Evolutionary conservation across 2,888 invertebrate species (phyloP).

Genomic region (Sphecodes monilicornis): DNA sequence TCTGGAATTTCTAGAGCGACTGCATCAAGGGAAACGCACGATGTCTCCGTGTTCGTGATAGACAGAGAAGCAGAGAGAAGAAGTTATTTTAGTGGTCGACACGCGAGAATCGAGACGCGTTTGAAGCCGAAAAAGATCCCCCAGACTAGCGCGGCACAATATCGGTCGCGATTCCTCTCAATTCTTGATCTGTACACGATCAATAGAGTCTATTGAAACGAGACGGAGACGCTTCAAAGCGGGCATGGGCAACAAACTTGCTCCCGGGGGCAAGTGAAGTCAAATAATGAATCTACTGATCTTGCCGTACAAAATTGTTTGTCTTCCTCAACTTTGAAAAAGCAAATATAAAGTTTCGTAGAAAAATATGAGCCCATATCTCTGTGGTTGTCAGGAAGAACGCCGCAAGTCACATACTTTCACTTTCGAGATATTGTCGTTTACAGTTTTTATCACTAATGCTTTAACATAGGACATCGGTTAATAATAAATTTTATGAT

Average conservation of each 20-base stretch:
- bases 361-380: no score
- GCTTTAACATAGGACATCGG: no score
- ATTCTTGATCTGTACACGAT: neutral
- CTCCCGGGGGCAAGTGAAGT: neutral
- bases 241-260: neutral
- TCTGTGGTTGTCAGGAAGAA: no score
- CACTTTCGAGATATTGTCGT: no score
- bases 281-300: neutral
- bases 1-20: conserved; percentile 26
- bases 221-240: neutral
- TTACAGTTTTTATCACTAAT: no score
- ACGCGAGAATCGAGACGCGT: neutral
- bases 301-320: neutral
- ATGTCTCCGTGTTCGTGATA: neutral
- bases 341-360: no score
- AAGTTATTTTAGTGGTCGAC: conserved; percentile 5
- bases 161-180: neutral
- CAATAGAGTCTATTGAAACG: neutral
- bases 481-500: no score
- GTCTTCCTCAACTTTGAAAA: no score
- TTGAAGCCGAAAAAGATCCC: neutral
- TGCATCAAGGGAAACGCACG: neutral
- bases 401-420: no score
- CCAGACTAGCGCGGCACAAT: neutral
- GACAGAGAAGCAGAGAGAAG: neutral